Conservation (phyloP, 2,113 vertebrate genomes). For the Axis porcinus region DNA sequence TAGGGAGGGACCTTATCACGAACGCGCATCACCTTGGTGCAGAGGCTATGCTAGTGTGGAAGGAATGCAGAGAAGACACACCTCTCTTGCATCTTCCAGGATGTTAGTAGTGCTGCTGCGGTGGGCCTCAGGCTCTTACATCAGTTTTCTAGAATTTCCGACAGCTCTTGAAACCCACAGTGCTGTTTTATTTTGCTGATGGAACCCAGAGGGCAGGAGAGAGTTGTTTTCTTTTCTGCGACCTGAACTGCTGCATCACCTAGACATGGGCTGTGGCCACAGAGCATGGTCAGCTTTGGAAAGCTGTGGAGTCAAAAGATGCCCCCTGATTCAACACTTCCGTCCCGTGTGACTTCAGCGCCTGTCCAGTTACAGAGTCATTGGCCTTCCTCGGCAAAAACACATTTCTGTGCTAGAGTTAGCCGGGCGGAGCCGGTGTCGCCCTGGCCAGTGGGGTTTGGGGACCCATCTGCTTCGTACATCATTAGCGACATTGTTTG, state of each 20-base stretch:
- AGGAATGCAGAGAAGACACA: background rate
- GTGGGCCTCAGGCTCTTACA: background rate
- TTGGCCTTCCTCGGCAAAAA: conserved; percentile 36
- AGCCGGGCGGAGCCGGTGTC: background rate
- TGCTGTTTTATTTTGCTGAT: background rate
- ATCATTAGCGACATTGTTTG: background rate
- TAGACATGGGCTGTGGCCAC: background rate
- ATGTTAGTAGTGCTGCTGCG: background rate
- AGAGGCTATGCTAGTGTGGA: background rate
- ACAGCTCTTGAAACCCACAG: background rate
- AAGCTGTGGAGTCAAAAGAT: background rate
- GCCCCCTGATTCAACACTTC: conserved; percentile 42
- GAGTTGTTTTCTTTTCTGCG: background rate
- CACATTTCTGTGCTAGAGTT: background rate
- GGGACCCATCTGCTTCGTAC: background rate
- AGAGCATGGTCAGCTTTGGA: background rate
- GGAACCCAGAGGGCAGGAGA: background rate
- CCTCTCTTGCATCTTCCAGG: background rate
- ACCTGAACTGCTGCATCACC: background rate
- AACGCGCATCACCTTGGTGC: background rate
- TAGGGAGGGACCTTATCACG: background rate
- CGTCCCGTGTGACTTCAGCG: background rate
- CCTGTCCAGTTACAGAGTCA: conserved; percentile 17
- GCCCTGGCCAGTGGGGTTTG: background rate
- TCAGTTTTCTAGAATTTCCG: background rate